A percentile compares a stretch with the other conserved stretches of the same genome.
Evolutionary conservation across 2,888 invertebrate species (phyloP).

Genomic region (Peribatodes rhomboidaria): DNA sequence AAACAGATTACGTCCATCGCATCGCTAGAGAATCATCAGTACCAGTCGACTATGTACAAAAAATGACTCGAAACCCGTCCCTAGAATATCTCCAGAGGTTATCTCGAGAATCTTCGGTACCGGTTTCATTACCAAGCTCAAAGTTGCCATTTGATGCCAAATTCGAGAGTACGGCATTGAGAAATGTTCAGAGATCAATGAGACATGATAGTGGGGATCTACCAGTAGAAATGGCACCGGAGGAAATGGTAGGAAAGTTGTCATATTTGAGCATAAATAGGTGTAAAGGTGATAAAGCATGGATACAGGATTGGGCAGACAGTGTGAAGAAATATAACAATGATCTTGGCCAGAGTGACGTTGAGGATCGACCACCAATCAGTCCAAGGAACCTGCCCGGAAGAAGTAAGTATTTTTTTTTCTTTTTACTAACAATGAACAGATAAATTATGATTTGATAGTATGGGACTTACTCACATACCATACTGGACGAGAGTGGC

Average conservation of each 20-base stretch:
- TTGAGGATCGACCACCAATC: constrained; percentile 73
- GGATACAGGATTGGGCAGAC: constrained; percentile 89
- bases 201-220: constrained; percentile 64
- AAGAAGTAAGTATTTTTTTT: constrained; percentile 71
- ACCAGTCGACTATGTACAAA: constrained; percentile 71
- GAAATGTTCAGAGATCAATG: constrained; percentile 73
- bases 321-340: constrained; percentile 85
- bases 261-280: constrained; percentile 81
- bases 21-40: constrained; percentile 73
- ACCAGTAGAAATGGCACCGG: constrained; percentile 64
- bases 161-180: constrained; percentile 77
- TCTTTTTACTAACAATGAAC: not conserved
- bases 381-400: constrained; percentile 72
- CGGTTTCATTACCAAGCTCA: constrained; percentile 73
- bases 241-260: constrained; percentile 75
- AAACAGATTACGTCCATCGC: constrained; percentile 86
- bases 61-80: constrained; percentile 73
- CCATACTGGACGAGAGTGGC: too few species aligned
- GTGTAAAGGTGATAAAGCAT: constrained; percentile 84
- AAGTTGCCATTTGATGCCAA: constrained; percentile 64
- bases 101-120: constrained; percentile 78
- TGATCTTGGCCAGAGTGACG: constrained; percentile 62
- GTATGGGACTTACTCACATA: too few species aligned
- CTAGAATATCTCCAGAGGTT: constrained; percentile 82
- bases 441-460: too few species aligned